phyloP scores from a whole-genome alignment of 2,888 invertebrate species.

The Drosophila neotestacea region DNA sequence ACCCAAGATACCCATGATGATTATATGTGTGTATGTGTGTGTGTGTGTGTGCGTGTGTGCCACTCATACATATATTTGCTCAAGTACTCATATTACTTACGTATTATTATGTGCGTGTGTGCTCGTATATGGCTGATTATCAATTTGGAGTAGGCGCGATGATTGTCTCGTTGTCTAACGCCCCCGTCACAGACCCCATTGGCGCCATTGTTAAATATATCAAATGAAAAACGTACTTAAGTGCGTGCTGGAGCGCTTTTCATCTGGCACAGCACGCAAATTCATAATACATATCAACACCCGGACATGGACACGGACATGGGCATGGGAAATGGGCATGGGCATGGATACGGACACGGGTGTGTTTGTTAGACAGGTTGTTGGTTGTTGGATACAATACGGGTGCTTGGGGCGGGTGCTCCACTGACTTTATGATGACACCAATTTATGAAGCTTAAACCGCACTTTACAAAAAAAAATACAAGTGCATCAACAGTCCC shows the following conservation, averaged over 20 bases:
- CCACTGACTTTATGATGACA: slow-evolving; percentile 19
- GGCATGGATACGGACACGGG: background rate
- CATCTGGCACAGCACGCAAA: slow-evolving; percentile 63
- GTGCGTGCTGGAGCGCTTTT: slow-evolving; percentile 66
- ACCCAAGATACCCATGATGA: background rate
- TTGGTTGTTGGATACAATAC: slow-evolving; percentile 3
- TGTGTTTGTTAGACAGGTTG: slow-evolving; percentile 44
- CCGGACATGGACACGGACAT: background rate
- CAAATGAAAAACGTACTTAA: slow-evolving; percentile 74
- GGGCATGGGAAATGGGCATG: too few species aligned
- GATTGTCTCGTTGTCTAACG: slow-evolving; percentile 37
- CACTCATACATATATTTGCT: slow-evolving; percentile 1
- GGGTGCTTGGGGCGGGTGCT: background rate
- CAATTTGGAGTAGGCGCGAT: slow-evolving; percentile 47
- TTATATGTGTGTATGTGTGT: background rate
- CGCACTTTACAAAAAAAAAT: slow-evolving; percentile 16
- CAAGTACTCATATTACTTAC: background rate
- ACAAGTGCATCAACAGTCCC: slow-evolving; percentile 8
- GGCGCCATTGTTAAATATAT: slow-evolving; percentile 64
- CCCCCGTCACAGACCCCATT: slow-evolving; percentile 2
- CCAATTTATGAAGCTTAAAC: slow-evolving; percentile 47
- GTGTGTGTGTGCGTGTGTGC: background rate
- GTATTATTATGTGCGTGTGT: background rate
- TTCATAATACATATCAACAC: slow-evolving; percentile 65
- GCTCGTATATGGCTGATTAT: slow-evolving; percentile 32